These are phyloP conservation scores for Sebastes kiyomatsui DNA, from an alignment of 2,797 vertebrate genomes.

Conservation along the genomic window DNA sequence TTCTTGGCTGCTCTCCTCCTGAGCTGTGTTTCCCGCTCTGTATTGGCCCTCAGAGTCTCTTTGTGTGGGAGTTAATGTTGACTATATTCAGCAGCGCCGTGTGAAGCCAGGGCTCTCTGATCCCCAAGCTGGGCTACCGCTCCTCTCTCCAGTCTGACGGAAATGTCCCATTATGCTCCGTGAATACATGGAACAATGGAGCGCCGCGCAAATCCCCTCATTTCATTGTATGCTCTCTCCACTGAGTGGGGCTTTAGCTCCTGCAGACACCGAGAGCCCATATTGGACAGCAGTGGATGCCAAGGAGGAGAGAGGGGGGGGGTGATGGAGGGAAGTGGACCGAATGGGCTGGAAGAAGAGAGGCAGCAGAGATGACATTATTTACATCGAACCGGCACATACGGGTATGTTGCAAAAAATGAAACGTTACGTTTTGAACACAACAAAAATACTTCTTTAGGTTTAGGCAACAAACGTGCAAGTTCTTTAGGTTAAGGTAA, in stretches of 20 bases:
- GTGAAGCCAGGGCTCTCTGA: slow-evolving; percentile 49
- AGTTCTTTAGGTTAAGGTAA: no score
- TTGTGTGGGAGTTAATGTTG: slow-evolving; percentile 53
- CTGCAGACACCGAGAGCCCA: slow-evolving; percentile 41
- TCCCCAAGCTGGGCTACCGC: slow-evolving; percentile 38
- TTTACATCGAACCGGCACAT: no score
- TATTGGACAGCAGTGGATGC: slow-evolving; percentile 23
- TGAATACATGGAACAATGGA: slow-evolving; percentile 68
- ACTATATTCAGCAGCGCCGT: slow-evolving; percentile 41
- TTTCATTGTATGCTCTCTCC: slow-evolving; percentile 50
- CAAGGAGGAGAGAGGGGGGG: slow-evolving; percentile 4
- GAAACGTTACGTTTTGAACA: no score
- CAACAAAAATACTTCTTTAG: no score
- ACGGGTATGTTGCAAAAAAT: no score
- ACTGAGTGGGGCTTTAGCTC: slow-evolving; percentile 44
- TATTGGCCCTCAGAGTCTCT: slow-evolving; percentile 32
- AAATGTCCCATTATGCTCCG: slow-evolving; percentile 63
- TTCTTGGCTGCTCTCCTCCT: slow-evolving; percentile 17
- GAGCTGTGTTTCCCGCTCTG: slow-evolving; percentile 1
- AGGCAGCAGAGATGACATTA: not conserved
- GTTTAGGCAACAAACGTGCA: no score
- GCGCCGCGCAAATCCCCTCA: slow-evolving; percentile 62
- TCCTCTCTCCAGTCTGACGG: slow-evolving; percentile 48
- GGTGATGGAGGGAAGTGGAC: not conserved
- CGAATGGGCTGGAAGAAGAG: not conserved